phyloP scores from a whole-genome alignment of 2,888 invertebrate genomes.

The Cybosia mesomella region DNA sequence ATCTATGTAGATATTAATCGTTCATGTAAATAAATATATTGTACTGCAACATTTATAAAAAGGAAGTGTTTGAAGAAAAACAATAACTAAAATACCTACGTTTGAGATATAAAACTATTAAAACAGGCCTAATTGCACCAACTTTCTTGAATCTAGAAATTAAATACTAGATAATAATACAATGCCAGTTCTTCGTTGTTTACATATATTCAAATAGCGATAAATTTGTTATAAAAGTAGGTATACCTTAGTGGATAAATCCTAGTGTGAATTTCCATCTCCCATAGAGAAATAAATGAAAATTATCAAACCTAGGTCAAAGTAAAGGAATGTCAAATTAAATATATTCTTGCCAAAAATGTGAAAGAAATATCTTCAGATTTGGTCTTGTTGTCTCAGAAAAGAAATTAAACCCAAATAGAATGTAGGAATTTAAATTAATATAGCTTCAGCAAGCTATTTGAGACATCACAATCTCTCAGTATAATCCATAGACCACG shows the following conservation, averaged over 20 bases:
- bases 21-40: slow-evolving; percentile 31
- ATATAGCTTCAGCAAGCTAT: not conserved
- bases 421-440: not conserved
- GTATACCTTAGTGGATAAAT: not conserved
- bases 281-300: not conserved
- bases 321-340: too few relatives aligned
- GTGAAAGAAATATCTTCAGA: not conserved
- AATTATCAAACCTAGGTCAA: too few relatives aligned
- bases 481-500: not conserved
- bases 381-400: not conserved
- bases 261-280: not conserved
- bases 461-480: not conserved
- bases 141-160: not conserved
- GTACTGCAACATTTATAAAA: slow-evolving; percentile 36
- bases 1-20: slow-evolving; percentile 34
- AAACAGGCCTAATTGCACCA: not conserved
- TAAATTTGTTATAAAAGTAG: slow-evolving; percentile 3
- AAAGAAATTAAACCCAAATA: not conserved
- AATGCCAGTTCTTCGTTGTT: not conserved
- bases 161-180: slow-evolving; percentile 2
- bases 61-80: slow-evolving; percentile 24
- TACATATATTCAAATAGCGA: not conserved
- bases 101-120: not conserved
- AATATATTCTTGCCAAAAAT: not conserved
- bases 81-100: not conserved